Evolutionary conservation across 2,113 vertebrate genomes (phyloP).

Genomic region (Sylvietta virens): DNA sequence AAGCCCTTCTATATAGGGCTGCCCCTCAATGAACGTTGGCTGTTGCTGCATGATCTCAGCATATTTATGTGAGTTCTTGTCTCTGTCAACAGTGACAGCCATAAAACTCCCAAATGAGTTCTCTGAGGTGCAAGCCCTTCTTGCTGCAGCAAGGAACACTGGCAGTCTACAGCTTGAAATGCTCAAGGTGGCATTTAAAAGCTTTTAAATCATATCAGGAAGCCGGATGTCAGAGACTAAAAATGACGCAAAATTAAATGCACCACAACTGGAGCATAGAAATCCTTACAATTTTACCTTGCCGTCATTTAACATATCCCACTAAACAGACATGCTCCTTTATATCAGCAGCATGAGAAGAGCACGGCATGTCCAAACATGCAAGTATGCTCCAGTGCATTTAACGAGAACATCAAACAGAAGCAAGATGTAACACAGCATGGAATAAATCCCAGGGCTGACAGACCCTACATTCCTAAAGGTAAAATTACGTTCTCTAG

Average conservation of each 20-base stretch:
- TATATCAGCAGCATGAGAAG: neutral
- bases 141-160: neutral
- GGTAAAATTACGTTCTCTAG: neutral
- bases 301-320: neutral
- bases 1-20: neutral
- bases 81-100: neutral
- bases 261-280: neutral
- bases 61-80: neutral
- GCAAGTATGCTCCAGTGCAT: neutral
- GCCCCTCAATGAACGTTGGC: neutral
- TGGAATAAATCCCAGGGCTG: neutral
- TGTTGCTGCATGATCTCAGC: neutral
- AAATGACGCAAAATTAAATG: neutral
- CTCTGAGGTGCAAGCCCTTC: neutral
- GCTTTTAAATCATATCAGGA: neutral
- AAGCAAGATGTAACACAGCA: neutral
- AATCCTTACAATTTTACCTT: neutral
- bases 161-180: neutral
- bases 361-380: neutral
- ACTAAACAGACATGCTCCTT: neutral
- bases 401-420: neutral
- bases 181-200: neutral
- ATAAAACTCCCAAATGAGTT: neutral
- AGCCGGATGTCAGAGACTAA: neutral
- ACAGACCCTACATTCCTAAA: neutral